These are phyloP conservation scores for Chydorus sphaericus DNA, from an alignment of 2,888 invertebrate species.

Conservation along the genomic window DNA sequence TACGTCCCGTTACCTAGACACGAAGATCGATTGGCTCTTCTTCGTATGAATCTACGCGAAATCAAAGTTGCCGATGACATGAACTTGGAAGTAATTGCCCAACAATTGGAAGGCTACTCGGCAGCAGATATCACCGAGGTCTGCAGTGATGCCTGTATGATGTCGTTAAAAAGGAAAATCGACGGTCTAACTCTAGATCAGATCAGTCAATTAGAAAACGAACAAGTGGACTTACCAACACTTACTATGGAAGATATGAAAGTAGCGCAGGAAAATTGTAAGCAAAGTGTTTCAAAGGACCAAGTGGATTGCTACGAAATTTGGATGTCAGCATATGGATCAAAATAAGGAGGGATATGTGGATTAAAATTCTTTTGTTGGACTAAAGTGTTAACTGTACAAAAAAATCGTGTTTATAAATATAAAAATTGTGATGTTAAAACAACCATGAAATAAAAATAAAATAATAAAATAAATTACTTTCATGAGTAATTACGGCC, in stretches of 20 bases:
- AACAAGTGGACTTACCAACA: slow-evolving; percentile 38
- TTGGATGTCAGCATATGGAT: too few species aligned
- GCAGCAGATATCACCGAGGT: slow-evolving; percentile 99
- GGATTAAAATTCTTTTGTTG: too few species aligned
- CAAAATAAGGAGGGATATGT: too few species aligned
- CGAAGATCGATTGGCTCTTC: slow-evolving; percentile 56
- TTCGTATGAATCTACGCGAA: slow-evolving; percentile 76
- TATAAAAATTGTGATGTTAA: too few species aligned
- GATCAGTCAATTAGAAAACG: slow-evolving; percentile 36
- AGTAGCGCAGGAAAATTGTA: slow-evolving; percentile 37
- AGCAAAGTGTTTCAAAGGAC: slow-evolving; percentile 38
- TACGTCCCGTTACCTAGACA: slow-evolving; percentile 90
- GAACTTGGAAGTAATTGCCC: slow-evolving; percentile 65
- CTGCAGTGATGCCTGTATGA: slow-evolving; percentile 57
- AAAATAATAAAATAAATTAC: too few species aligned
- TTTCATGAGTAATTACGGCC: too few species aligned
- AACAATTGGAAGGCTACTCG: slow-evolving; percentile 80
- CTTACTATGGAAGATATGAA: slow-evolving; percentile 38
- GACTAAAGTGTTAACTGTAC: too few species aligned
- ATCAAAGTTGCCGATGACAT: slow-evolving; percentile 70
- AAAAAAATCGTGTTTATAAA: too few species aligned
- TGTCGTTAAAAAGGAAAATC: slow-evolving; percentile 39
- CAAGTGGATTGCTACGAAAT: slow-evolving; percentile 41
- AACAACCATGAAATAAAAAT: too few species aligned
- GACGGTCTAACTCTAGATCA: slow-evolving; percentile 38